A percentile compares a stretch with the other conserved stretches of the same genome.
Evolutionary conservation across 2,113 vertebrate species (phyloP).

Genomic region (Amazona guildingii): DNA sequence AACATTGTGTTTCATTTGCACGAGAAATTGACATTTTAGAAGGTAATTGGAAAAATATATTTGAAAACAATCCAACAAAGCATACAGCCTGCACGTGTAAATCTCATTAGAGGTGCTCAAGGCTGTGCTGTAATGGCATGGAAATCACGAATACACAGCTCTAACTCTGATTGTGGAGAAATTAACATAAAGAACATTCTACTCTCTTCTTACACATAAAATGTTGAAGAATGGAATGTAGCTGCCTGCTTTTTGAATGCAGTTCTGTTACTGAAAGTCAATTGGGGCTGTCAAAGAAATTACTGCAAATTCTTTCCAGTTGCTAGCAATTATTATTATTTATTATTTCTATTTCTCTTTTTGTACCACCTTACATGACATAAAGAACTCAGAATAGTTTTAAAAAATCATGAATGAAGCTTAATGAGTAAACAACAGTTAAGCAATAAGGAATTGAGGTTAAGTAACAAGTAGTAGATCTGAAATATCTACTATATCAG

Average conservation of each 20-base stretch:
- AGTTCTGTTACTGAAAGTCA: background rate
- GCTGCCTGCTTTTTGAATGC: background rate
- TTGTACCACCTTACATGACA: background rate
- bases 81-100: background rate
- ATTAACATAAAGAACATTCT: background rate
- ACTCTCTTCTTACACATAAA: background rate
- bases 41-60: background rate
- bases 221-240: background rate
- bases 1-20: background rate
- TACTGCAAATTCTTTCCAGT: background rate
- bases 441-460: background rate
- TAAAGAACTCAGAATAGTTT: background rate
- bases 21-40: background rate
- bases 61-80: background rate
- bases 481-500: background rate
- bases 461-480: background rate
- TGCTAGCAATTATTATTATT: background rate
- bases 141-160: background rate
- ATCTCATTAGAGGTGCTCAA: background rate
- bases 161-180: background rate
- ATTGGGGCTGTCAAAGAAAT: background rate
- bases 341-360: background rate
- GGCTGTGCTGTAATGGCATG: background rate
- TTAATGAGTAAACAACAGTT: background rate
- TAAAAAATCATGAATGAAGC: background rate